Evolutionary conservation across 2,888 invertebrate species (phyloP), one percentile per base, ranked within the genome.

Genomic region (Diogma glabrata): DNA sequence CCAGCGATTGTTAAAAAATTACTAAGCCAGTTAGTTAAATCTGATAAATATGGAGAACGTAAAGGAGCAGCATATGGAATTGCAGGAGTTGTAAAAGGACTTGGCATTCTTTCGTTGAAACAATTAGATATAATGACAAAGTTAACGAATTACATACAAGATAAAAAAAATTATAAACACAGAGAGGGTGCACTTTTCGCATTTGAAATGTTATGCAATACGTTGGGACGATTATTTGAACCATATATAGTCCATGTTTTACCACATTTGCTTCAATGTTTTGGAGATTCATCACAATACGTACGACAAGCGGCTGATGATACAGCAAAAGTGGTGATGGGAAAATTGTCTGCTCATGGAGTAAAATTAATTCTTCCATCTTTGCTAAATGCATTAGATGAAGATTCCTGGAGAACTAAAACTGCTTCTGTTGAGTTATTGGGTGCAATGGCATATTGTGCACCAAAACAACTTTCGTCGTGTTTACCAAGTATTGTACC

Each of bases 381-480:
- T 54, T 75, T 99, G 55, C 73, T 99, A 55, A 84, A 86, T 60
- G 97, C 95, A 26, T 73, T 99, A 51, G 90, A 96, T 67, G 93
- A 97, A 67, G 97, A 99, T 71, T 94, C 95, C 14, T 99, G 99
- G 99, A 76, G 99, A 63, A 99, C 99, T 1, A 96, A 96, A 72
- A 90, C 91, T 7, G 92, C 94, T 24, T 94, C 95, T 0, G 91
- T 96, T 52, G 96, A 97, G 67, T 72, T 97, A 50, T 75, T 97
- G 22, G 96, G 97, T 9, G 92, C 95, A 10, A 97, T 99, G 96
- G 96, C 97, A 0, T 95, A 87, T 72, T 99, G 97, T 71, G 99
- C 99, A 1, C 99, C 99, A 0, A 95, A 96, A 68, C 99, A 99
- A 70, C 74, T 99, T 56, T 96, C 96, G 4, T 93, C 95, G 1